Evolutionary conservation across 2,888 invertebrate genomes (phyloP).

Genomic region (Troides oblongomaculatus): DNA sequence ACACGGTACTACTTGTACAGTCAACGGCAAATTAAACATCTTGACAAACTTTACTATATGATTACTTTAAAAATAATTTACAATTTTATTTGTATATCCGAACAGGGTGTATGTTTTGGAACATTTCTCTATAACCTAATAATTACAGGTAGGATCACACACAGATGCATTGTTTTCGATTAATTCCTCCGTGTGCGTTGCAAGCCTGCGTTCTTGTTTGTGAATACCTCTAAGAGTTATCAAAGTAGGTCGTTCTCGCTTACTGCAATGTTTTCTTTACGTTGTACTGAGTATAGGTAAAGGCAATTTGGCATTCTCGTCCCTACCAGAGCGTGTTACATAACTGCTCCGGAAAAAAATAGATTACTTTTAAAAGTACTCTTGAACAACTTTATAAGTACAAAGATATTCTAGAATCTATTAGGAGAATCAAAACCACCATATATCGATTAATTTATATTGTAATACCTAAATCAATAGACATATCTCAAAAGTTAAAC

Average conservation of each 20-base stretch:
- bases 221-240: slow-evolving; percentile 60
- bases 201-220: slow-evolving; percentile 46
- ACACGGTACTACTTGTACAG: slow-evolving; percentile 6
- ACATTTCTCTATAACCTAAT: slow-evolving; percentile 11
- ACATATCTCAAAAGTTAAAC: no score
- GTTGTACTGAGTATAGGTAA: slow-evolving; percentile 36
- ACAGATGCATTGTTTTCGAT: slow-evolving; percentile 41
- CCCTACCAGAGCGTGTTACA: not conserved
- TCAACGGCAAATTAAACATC: not conserved
- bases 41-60: not conserved
- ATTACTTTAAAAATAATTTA: not conserved
- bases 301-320: slow-evolving; percentile 13
- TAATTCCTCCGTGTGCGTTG: slow-evolving; percentile 44
- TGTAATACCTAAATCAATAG: no score
- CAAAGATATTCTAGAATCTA: no score
- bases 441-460: no score
- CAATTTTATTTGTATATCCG: slow-evolving; percentile 6
- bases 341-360: not conserved
- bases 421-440: no score
- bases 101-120: not conserved
- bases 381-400: no score
- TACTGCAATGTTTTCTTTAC: slow-evolving; percentile 64
- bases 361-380: no score
- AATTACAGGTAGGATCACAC: slow-evolving; percentile 17
- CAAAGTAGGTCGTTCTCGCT: slow-evolving; percentile 65